Evolutionary conservation across 2,888 invertebrate genomes (phyloP), one percentile per base, ranked within the genome.

Genomic region (Norana najaformis): DNA sequence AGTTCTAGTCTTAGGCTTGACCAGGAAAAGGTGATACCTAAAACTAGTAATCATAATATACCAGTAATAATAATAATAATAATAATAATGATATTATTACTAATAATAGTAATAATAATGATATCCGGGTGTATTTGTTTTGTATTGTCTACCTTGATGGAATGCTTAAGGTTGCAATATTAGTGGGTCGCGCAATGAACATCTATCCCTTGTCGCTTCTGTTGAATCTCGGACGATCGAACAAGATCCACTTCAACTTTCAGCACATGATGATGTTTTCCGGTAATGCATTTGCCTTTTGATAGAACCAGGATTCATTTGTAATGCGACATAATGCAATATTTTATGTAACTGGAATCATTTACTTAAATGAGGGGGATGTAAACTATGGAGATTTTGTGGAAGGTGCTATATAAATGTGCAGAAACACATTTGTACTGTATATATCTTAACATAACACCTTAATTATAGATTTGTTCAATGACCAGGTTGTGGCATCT

Each of bases 201-300:
- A 97, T 99, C 91, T 99, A 99, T 95, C 98, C 99, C 0, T 95
- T 99, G 36, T 98, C 98, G 36, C 97, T 97, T 95, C 95, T 99
- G 83, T 95, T 99, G 91, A 99, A 99, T 95, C 96, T 99, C 89
- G 98, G 98, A 88, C 97, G 94, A 97, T 98, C 90, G 89, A 94
- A 94, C 91, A 98, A 98, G 94, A 99, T 99, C 93, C 97, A 98
- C 0, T 96, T 96, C 92, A 98, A 98, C 95, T 98, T 98, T 95
- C 99, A 99, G 95, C 99, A 99, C 95, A 98, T 99, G 98, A 96
- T 99, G 90, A 98, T 99, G 96, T 98, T 98, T 95, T 97, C 98
- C 92, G 98, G 98, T 97, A 95, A 88, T 36, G 14, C n/a, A 83
- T 16, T 53, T 83, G 16, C 41, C 89, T 91, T 88, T 88, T 20